These are phyloP conservation scores for Pantelozetes paolii DNA, from an alignment of 2,888 invertebrate species.

Conservation along the genomic window DNA sequence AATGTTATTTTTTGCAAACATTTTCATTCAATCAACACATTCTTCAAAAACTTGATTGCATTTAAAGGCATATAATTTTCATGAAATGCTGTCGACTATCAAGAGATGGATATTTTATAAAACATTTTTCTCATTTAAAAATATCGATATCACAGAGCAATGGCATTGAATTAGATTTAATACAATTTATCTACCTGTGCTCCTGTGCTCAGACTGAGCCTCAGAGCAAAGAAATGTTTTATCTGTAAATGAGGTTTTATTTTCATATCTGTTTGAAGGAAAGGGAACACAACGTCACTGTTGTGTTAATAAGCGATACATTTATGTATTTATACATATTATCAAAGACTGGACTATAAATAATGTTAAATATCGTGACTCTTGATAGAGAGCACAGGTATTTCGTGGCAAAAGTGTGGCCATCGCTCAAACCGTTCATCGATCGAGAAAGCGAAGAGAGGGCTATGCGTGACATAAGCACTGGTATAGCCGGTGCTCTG, in stretches of 20 bases:
- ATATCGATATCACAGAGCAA: conserved; percentile 1
- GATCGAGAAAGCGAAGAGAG: conserved; percentile 19
- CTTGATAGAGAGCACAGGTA: conserved; percentile 19
- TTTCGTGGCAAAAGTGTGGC: conserved; percentile 35
- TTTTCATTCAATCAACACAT: conserved; percentile 20
- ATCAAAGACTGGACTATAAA: conserved; percentile 21
- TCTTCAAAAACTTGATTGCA: neutral
- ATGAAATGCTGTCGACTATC: conserved; percentile 4
- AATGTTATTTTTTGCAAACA: neutral
- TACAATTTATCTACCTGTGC: neutral
- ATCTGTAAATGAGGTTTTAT: neutral
- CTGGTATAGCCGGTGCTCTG: neutral
- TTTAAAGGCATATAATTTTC: conserved; percentile 9
- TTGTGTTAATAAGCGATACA: conserved; percentile 23
- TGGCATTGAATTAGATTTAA: neutral
- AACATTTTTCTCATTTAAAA: neutral
- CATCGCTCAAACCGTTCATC: conserved; percentile 16
- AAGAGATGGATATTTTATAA: neutral
- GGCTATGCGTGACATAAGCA: conserved; percentile 25
- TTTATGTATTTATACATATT: conserved; percentile 2
- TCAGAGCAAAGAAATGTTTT: neutral
- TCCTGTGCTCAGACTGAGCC: neutral
- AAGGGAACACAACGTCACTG: neutral
- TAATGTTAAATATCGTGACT: conserved; percentile 33
- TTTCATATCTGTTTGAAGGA: neutral